Conservation (phyloP, 2,113 vertebrate species). For the Actenoides lindsayi region DNA sequence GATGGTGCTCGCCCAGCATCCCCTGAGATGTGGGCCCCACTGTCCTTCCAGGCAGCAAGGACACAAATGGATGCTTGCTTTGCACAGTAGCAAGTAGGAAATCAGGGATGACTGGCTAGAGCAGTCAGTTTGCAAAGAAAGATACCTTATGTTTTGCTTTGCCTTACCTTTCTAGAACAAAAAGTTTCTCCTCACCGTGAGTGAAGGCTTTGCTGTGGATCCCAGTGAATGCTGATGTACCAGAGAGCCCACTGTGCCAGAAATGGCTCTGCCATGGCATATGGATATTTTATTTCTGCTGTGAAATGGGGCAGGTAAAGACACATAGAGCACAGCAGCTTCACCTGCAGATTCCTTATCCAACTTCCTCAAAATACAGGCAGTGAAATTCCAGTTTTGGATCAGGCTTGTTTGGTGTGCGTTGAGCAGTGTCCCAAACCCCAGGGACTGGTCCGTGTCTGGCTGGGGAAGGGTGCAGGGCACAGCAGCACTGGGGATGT, state of each 20-base stretch:
- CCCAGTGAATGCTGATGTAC: neutral
- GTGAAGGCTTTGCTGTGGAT: neutral
- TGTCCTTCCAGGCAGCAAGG: neutral
- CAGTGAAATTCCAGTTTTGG: neutral
- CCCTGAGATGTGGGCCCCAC: fast-evolving
- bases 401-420: neutral
- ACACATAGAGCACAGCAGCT: neutral
- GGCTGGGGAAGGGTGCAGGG: neutral
- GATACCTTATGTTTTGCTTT: neutral
- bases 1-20: neutral
- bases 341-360: neutral
- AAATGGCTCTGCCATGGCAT: neutral
- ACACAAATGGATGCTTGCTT: neutral
- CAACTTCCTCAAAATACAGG: neutral
- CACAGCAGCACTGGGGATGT: neutral
- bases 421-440: neutral
- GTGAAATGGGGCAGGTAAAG: neutral
- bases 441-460: fast-evolving
- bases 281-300: neutral
- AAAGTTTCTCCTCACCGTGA: neutral
- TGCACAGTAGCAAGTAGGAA: neutral
- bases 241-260: neutral
- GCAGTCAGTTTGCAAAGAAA: neutral
- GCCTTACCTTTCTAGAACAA: conserved; percentile 3
- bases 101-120: neutral